These are phyloP conservation scores for Oncorhynchus gorbuscha DNA, from an alignment of 2,113 vertebrate genomes.

Conservation along the genomic window DNA sequence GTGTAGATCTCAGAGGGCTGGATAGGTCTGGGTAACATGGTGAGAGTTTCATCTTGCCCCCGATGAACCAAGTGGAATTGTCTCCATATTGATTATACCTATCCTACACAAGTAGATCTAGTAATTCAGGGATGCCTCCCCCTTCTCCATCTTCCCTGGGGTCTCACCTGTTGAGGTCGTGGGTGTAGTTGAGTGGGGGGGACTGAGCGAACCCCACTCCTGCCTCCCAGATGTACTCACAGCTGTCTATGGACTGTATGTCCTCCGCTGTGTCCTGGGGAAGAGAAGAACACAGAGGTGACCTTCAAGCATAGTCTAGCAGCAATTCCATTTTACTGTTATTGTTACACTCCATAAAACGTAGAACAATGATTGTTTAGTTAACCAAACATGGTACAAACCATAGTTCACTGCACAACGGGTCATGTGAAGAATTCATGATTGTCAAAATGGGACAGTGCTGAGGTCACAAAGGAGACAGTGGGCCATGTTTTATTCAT, in stretches of 20 bases:
- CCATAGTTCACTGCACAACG: no score
- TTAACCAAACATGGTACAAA: no score
- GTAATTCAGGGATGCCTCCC: background rate
- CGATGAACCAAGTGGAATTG: no score
- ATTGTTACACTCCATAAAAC: no score
- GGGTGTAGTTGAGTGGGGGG: slow-evolving; percentile 86
- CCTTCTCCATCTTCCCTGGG: background rate
- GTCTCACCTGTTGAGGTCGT: slow-evolving; percentile 91
- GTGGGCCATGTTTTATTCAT: background rate
- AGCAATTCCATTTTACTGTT: background rate
- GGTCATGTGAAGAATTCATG: background rate
- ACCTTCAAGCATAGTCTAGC: background rate
- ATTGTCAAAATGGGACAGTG: background rate
- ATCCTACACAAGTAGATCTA: background rate
- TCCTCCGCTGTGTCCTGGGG: slow-evolving; percentile 85
- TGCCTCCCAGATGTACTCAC: slow-evolving; percentile 98
- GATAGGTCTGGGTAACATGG: no score
- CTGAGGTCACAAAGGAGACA: background rate
- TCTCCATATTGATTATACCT: no score
- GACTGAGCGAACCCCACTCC: slow-evolving; percentile 96
- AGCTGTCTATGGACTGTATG: slow-evolving; percentile 90
- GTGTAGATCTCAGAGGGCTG: no score
- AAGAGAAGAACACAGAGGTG: background rate
- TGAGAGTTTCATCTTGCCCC: no score
- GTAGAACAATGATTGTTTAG: no score